These are phyloP conservation scores for Drosophila oshimai DNA, from an alignment of 1,140 invertebrate species.

Conservation along the genomic window DNA sequence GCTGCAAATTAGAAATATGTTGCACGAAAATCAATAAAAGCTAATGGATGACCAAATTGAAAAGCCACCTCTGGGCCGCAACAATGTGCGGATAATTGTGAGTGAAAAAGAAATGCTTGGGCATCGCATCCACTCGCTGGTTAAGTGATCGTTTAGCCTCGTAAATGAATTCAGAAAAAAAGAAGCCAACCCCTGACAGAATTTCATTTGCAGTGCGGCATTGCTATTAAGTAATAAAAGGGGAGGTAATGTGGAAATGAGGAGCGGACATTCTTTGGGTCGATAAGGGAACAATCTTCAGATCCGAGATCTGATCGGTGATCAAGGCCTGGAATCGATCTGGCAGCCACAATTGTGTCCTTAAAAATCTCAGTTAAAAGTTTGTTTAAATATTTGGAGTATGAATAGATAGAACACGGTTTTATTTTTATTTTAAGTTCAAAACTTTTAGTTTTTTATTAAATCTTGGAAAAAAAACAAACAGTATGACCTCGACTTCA, in stretches of 20 bases:
- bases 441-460: too few relatives aligned
- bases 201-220: not conserved
- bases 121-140: constrained; percentile 4
- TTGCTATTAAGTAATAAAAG: constrained; percentile 15
- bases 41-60: constrained; percentile 65
- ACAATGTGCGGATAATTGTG: constrained; percentile 46
- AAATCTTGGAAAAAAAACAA: too few relatives aligned
- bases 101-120: constrained; percentile 32
- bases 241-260: constrained; percentile 14
- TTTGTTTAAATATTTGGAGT: too few relatives aligned
- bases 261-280: not conserved
- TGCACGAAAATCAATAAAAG: constrained; percentile 73
- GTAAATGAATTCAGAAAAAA: constrained; percentile 38
- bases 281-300: not conserved
- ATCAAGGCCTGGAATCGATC: not conserved
- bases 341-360: not conserved
- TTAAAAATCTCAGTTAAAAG: not conserved
- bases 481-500: not conserved
- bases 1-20: constrained; percentile 75
- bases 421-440: too few relatives aligned
- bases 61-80: constrained; percentile 27
- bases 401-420: too few relatives aligned
- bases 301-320: not conserved
- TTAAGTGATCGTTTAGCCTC: constrained; percentile 38
- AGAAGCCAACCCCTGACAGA: too few relatives aligned